Conservation (phyloP, 1,140 invertebrate genomes). For the Lycorma delicatula region DNA sequence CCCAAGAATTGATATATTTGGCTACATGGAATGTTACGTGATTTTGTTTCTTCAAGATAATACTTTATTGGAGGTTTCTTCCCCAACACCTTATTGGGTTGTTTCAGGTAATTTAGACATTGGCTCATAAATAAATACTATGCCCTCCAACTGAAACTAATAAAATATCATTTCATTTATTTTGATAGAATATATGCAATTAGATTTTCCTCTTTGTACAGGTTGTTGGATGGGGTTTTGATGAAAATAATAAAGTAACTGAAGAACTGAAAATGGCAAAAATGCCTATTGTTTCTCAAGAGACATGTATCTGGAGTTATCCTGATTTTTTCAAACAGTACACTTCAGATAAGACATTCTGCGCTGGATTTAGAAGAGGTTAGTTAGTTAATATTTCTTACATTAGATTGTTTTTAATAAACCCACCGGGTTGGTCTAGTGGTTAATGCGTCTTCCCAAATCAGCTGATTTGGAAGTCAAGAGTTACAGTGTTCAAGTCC, state of each 20-base stretch:
- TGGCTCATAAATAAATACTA: too few relatives aligned
- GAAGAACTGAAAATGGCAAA: constrained; percentile 39
- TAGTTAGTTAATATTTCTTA: constrained; percentile 6
- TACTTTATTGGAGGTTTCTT: too few relatives aligned
- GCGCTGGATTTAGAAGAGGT: constrained; percentile 40
- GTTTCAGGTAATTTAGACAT: too few relatives aligned
- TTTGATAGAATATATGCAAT: too few relatives aligned
- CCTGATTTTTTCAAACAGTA: constrained; percentile 41
- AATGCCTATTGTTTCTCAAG: constrained; percentile 41
- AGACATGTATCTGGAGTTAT: constrained; percentile 40
- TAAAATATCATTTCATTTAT: too few relatives aligned
- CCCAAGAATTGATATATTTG: too few relatives aligned
- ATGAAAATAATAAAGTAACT: constrained; percentile 38
- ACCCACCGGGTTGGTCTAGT: too few relatives aligned
- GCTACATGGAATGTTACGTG: too few relatives aligned
- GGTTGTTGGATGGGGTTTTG: constrained; percentile 42
- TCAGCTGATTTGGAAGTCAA: background rate
- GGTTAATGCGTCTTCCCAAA: too few relatives aligned
- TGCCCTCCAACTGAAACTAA: too few relatives aligned
- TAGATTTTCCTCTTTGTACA: constrained; percentile 10
- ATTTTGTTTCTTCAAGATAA: too few relatives aligned
- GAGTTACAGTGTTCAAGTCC: background rate
- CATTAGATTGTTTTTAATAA: background rate
- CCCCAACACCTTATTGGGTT: too few relatives aligned
- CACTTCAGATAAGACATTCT: constrained; percentile 38